Evolutionary conservation across 1,140 invertebrate species (phyloP).

Genomic region (Sycobia sp.): DNA sequence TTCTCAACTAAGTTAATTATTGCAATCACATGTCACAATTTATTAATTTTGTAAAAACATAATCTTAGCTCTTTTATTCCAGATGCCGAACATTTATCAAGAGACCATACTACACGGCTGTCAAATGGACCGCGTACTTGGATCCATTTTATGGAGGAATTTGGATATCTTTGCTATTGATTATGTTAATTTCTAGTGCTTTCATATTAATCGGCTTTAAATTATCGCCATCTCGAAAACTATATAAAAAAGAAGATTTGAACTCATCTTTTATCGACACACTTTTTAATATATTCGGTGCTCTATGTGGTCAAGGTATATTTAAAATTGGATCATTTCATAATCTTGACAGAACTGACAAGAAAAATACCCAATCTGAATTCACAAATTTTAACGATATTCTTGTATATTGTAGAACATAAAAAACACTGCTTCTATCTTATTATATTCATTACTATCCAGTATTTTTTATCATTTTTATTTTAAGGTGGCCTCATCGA

Average conservation of each 20-base stretch:
- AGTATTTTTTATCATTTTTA: neutral
- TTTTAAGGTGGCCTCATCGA: too few species aligned
- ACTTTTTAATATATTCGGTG: constrained; percentile 49
- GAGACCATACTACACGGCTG: constrained; percentile 44
- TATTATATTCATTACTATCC: neutral
- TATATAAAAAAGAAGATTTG: neutral
- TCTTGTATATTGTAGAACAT: too few species aligned
- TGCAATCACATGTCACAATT: too few species aligned
- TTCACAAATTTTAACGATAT: too few species aligned
- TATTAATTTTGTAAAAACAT: neutral
- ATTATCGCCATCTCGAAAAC: neutral
- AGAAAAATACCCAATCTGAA: too few species aligned
- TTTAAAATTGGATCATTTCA: neutral
- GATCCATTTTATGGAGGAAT: constrained; percentile 50
- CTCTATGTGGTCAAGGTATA: constrained; percentile 53
- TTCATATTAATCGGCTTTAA: constrained; percentile 34
- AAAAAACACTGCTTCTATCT: neutral
- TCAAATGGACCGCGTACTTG: constrained; percentile 56
- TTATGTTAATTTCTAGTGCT: constrained; percentile 43
- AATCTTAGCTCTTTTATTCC: constrained; percentile 12
- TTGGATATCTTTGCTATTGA: constrained; percentile 45
- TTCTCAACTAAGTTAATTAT: constrained; percentile 49
- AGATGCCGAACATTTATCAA: constrained; percentile 54
- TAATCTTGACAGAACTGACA: neutral
- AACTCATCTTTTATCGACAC: constrained; percentile 40